These are phyloP conservation scores for Acanthornis magna DNA, from an alignment of 2,797 vertebrate species.

Conservation along the genomic window DNA sequence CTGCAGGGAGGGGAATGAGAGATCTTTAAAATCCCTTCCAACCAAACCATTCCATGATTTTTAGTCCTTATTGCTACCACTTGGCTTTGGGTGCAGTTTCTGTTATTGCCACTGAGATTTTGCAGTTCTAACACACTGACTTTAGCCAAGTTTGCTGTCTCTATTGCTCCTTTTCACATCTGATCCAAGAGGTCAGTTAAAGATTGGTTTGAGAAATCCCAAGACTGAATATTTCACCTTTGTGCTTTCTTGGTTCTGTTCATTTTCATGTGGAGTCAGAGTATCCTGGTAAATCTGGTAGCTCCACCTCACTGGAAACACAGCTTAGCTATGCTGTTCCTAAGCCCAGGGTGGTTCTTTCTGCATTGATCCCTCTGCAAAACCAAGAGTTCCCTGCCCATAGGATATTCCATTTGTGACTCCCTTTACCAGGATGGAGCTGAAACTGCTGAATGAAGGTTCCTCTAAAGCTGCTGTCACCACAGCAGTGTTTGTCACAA, in stretches of 20 bases:
- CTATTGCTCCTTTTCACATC: background rate
- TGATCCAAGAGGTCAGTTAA: background rate
- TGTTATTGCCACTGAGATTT: background rate
- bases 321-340: rapidly evolving
- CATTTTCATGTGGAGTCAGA: background rate
- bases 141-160: background rate
- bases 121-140: background rate
- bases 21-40: background rate
- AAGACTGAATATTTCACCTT: background rate
- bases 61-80: background rate
- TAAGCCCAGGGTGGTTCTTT: background rate
- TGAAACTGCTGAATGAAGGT: background rate
- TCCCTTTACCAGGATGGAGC: background rate
- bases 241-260: rapidly evolving
- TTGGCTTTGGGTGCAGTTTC: background rate
- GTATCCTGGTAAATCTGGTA: background rate
- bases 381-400: background rate
- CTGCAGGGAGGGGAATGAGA: background rate
- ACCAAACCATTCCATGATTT: too few relatives aligned
- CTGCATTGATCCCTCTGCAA: background rate
- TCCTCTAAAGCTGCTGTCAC: background rate
- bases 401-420: background rate
- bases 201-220: background rate
- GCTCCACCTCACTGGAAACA: background rate
- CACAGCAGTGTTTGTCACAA: rapidly evolving